Evolutionary conservation across 2,797 vertebrate species (phyloP).

Genomic region (Sternarchorhynchus goeldii): DNA sequence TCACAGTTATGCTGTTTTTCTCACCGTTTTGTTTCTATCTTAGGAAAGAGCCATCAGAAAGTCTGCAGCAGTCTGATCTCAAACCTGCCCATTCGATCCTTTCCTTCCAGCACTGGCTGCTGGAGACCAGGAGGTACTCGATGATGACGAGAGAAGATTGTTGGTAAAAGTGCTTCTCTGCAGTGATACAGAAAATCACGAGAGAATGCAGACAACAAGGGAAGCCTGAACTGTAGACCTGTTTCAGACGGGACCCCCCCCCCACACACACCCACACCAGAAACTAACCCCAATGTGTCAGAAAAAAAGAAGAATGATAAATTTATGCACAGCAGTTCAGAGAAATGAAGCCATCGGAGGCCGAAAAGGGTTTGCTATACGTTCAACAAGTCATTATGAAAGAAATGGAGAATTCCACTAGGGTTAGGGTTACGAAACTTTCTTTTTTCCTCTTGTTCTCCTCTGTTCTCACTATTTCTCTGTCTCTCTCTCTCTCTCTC

Average conservation of each 20-base stretch:
- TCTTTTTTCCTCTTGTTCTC: background rate
- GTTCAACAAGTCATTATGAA: background rate
- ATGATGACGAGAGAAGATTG: too few relatives aligned
- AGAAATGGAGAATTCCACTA: background rate
- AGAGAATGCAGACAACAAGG: too few relatives aligned
- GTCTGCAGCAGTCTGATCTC: too few relatives aligned
- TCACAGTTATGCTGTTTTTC: too few relatives aligned
- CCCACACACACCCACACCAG: too few relatives aligned
- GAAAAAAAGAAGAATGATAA: background rate
- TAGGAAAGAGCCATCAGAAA: too few relatives aligned
- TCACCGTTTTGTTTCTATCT: too few relatives aligned
- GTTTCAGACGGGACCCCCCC: background rate
- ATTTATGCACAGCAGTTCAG: conserved; percentile 2
- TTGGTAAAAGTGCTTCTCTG: too few relatives aligned
- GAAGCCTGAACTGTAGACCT: background rate
- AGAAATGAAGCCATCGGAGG: conserved; percentile 6
- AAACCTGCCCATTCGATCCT: too few relatives aligned
- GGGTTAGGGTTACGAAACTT: background rate
- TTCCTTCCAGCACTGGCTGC: too few relatives aligned
- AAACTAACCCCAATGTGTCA: conserved; percentile 1
- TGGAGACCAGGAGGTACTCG: too few relatives aligned
- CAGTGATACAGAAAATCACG: too few relatives aligned
- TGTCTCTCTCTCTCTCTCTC: background rate
- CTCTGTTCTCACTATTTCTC: background rate
- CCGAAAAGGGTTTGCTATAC: background rate